A percentile compares a stretch with the other conserved stretches of the same genome.
Conservation (phyloP, 2,888 invertebrate genomes). For the Caenorhabditis sp. region DNA sequence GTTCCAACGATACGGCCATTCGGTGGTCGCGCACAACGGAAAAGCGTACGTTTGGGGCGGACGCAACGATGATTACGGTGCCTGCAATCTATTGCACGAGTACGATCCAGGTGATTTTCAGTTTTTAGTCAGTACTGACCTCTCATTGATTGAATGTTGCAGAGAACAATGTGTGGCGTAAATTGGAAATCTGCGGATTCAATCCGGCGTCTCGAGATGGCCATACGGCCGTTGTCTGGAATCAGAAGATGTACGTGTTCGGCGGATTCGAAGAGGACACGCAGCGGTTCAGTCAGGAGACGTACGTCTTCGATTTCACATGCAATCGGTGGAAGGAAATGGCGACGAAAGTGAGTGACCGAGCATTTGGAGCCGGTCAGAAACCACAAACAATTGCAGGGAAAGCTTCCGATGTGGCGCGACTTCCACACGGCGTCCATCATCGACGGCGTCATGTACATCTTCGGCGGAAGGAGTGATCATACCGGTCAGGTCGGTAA, state of each 20-base stretch:
- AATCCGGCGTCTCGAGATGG: constrained; percentile 91
- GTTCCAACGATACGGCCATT: constrained; percentile 92
- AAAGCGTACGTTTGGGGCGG: constrained; percentile 92
- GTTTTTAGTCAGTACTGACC: no score
- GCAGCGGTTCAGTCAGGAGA: constrained; percentile 87
- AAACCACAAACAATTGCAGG: constrained; percentile 3
- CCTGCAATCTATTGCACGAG: constrained; percentile 88
- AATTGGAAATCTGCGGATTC: constrained; percentile 81
- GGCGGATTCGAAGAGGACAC: constrained; percentile 91
- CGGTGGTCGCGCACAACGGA: constrained; percentile 87
- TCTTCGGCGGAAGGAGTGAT: constrained; percentile 92
- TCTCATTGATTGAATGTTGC: constrained; percentile 32
- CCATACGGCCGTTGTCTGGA: constrained; percentile 85
- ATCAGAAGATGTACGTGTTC: constrained; percentile 87
- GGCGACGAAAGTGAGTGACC: constrained; percentile 71
- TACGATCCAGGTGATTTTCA: constrained; percentile 85
- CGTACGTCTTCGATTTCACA: constrained; percentile 86
- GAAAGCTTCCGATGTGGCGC: constrained; percentile 84
- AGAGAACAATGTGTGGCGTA: constrained; percentile 80
- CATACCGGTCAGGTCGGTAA: constrained; percentile 68
- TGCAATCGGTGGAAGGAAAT: constrained; percentile 84
- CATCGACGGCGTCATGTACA: constrained; percentile 87
- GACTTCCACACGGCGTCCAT: constrained; percentile 92
- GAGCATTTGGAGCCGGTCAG: not conserved
- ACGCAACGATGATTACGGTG: constrained; percentile 86